Conservation (phyloP, 2,797 vertebrate species). For the Octomys mimax region DNA sequence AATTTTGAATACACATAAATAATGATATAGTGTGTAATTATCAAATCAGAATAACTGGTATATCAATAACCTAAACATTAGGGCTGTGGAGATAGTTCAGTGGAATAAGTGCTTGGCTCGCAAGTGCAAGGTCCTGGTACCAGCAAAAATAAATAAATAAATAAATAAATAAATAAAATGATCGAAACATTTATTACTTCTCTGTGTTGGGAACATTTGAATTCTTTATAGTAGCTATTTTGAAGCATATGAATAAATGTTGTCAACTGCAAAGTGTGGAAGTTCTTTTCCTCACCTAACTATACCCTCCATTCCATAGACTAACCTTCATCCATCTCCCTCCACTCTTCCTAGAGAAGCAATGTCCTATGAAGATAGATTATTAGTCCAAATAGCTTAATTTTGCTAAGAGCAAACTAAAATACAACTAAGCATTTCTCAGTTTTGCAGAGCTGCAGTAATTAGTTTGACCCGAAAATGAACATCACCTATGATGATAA, state of each 20-base stretch:
- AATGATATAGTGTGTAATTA: too few relatives aligned
- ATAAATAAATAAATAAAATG: too few relatives aligned
- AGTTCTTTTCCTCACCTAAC: not conserved
- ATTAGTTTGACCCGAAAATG: not conserved
- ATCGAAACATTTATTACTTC: not conserved
- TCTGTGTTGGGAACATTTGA: not conserved
- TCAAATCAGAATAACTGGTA: too few relatives aligned
- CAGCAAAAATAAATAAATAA: too few relatives aligned
- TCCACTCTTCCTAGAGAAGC: not conserved
- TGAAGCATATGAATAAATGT: not conserved
- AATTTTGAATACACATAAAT: too few relatives aligned
- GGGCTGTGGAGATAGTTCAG: too few relatives aligned
- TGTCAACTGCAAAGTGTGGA: not conserved
- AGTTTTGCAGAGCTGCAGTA: not conserved
- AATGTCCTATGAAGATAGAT: not conserved
- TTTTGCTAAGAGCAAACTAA: constrained; percentile 31
- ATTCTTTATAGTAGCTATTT: not conserved
- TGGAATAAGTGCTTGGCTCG: too few relatives aligned
- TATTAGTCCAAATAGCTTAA: not conserved
- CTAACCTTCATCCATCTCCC: not conserved
- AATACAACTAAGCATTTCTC: not conserved
- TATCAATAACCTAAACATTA: too few relatives aligned
- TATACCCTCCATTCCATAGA: not conserved
- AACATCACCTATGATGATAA: not conserved
- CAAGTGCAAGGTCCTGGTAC: too few relatives aligned